Conservation (phyloP, 1,140 invertebrate genomes). For the Heliconius hermathena region DNA sequence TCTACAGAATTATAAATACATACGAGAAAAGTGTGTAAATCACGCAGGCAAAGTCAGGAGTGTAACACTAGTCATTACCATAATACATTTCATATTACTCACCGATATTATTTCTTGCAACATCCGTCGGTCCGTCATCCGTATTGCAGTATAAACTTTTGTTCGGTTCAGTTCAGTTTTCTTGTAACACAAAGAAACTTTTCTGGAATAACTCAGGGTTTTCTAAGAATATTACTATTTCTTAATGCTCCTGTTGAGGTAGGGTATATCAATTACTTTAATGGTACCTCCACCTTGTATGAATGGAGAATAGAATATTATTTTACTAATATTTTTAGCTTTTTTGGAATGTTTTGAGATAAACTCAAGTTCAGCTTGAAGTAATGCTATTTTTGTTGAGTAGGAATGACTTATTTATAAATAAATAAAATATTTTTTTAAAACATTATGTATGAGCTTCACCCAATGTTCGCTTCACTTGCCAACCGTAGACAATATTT, state of each 20-base stretch:
- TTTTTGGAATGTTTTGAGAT: background rate
- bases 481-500: too few relatives aligned
- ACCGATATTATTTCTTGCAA: background rate
- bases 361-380: background rate
- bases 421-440: too few relatives aligned
- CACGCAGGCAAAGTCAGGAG: too few relatives aligned
- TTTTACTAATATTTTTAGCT: background rate
- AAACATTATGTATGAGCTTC: too few relatives aligned
- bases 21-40: too few relatives aligned
- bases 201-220: background rate
- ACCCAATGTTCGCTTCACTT: too few relatives aligned
- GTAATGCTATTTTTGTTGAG: background rate
- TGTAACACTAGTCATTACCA: background rate
- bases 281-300: background rate
- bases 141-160: slow-evolving; percentile 4
- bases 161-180: slow-evolving; percentile 2
- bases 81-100: background rate
- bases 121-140: background rate
- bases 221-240: slow-evolving; percentile 11
- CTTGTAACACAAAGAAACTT: background rate
- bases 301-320: background rate
- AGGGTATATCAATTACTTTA: slow-evolving; percentile 10
- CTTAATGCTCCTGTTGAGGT: slow-evolving; percentile 6
- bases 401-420: too few relatives aligned
- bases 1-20: background rate